A percentile compares a stretch with the other conserved stretches of the same genome.
phyloP scores from a whole-genome alignment of 2,113 vertebrate genomes.

The Gracilinanus agilis region DNA sequence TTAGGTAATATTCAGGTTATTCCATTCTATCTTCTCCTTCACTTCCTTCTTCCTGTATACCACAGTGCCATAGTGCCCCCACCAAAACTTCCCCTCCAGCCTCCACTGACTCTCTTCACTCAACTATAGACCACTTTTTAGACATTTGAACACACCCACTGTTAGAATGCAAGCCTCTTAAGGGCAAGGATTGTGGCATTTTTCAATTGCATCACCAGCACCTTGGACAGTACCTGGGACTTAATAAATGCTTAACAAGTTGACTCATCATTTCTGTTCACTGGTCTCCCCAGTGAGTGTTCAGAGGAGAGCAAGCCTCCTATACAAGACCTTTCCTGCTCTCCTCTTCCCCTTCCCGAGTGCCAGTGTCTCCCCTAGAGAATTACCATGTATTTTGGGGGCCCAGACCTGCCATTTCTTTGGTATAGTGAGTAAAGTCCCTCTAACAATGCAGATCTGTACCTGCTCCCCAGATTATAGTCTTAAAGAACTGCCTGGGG shows the following conservation, averaged over 20 bases:
- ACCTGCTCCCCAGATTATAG: not conserved
- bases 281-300: not conserved
- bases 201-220: not conserved
- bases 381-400: not conserved
- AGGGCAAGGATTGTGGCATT: not conserved
- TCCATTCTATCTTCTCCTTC: not conserved
- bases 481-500: not conserved
- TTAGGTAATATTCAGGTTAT: fast-evolving
- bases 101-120: not conserved
- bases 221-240: not conserved
- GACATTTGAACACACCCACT: not conserved
- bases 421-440: not conserved
- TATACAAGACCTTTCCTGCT: not conserved
- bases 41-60: not conserved
- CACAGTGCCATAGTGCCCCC: no score
- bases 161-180: not conserved
- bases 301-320: not conserved
- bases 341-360: not conserved
- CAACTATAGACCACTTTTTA: not conserved
- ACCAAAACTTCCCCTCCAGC: no score
- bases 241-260: not conserved
- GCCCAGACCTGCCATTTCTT: not conserved
- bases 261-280: not conserved
- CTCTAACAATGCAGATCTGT: not conserved
- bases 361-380: not conserved